A percentile compares a stretch with the other conserved stretches of the same genome.
These are phyloP conservation scores for Actinia tenebrosa DNA, from an alignment of 64 coral and sea anemone species.

Conservation along the genomic window DNA sequence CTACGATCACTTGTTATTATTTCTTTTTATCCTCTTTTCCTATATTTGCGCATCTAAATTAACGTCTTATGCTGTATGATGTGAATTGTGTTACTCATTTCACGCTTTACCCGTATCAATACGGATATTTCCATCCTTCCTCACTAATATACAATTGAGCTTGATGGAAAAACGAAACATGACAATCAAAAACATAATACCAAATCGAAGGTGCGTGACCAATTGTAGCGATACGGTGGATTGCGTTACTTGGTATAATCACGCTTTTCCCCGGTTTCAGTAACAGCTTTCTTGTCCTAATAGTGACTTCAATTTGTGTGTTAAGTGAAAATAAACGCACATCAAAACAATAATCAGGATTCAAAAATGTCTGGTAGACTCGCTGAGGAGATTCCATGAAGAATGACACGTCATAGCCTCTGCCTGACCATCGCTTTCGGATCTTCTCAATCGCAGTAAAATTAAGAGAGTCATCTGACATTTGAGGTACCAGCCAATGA, in stretches of 20 bases:
- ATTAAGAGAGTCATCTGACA: conserved; percentile 53
- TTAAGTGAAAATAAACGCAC: conserved; percentile 1
- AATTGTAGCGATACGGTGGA: conserved; percentile 17
- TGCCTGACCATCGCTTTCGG: conserved; percentile 13
- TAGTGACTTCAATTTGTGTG: conserved; percentile 4
- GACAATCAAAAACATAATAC: conserved; percentile 58
- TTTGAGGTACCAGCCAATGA: conserved; percentile 50
- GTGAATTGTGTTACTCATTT: no score
- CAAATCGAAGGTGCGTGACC: conserved; percentile 35
- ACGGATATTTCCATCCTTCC: neutral
- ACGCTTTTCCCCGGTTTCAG: conserved; percentile 23
- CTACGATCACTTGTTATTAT: no score
- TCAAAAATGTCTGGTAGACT: conserved; percentile 2
- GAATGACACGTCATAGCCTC: conserved; percentile 14
- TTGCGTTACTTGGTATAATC: conserved; percentile 15
- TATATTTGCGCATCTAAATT: no score
- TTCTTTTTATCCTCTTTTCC: no score
- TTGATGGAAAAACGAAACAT: conserved; percentile 29
- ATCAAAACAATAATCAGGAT: conserved; percentile 7
- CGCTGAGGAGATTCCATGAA: conserved; percentile 37
- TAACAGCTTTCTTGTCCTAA: neutral
- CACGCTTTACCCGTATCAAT: neutral
- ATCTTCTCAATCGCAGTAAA: neutral
- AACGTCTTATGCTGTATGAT: no score
- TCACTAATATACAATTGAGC: conserved; percentile 39